Conservation (phyloP, 2,113 vertebrate genomes). For the Egretta garzetta region DNA sequence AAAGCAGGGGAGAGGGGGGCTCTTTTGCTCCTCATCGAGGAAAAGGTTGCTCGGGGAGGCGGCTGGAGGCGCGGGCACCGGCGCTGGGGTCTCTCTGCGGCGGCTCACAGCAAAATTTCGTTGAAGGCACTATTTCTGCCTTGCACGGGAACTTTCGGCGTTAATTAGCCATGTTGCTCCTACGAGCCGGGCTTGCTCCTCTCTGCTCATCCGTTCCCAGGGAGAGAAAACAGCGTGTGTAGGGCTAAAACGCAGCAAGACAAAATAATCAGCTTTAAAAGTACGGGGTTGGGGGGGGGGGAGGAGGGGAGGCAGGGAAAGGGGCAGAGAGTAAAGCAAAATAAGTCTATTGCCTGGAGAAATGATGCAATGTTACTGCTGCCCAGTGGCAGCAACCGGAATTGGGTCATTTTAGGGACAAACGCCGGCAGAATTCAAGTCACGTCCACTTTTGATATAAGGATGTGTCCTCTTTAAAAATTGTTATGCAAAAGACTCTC, state of each 20-base stretch:
- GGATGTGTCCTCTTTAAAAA: slow-evolving; percentile 68
- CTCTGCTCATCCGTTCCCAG: background rate
- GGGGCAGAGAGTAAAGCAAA: slow-evolving; percentile 11
- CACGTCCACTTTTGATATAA: slow-evolving; percentile 40
- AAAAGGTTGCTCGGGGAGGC: background rate
- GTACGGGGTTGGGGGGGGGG: background rate
- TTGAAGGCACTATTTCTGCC: background rate
- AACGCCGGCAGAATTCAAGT: slow-evolving; percentile 47
- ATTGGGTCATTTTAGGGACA: slow-evolving; percentile 56
- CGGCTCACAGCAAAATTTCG: slow-evolving; percentile 20
- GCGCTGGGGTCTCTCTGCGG: background rate
- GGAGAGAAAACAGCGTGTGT: background rate
- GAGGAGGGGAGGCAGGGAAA: background rate
- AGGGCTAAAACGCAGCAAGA: slow-evolving; percentile 26
- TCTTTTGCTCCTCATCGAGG: background rate
- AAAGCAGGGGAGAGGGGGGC: background rate
- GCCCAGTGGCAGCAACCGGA: slow-evolving; percentile 71
- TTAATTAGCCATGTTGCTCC: background rate
- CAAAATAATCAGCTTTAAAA: slow-evolving; percentile 46
- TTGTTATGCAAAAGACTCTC: slow-evolving; percentile 72
- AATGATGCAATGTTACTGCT: slow-evolving; percentile 68
- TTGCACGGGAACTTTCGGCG: slow-evolving; percentile 13
- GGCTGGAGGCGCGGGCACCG: background rate
- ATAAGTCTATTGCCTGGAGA: slow-evolving; percentile 49
- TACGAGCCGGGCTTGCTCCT: background rate